phyloP scores from a whole-genome alignment of 2,888 invertebrate genomes.

The Choristoneura rosaceana region DNA sequence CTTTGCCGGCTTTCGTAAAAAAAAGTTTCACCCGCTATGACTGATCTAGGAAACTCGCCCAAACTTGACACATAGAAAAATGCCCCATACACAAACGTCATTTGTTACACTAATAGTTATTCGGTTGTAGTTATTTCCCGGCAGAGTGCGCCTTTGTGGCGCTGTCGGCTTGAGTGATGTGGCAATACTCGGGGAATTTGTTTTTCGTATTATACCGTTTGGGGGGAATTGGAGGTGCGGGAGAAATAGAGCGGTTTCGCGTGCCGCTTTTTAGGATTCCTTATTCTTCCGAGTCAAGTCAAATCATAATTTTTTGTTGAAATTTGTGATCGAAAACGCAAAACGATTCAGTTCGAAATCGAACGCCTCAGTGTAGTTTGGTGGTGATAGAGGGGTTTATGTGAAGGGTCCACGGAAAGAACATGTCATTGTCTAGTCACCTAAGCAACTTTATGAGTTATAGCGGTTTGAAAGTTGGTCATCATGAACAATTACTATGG shows the following conservation, averaged over 20 bases:
- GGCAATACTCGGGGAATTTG: constrained; percentile 23
- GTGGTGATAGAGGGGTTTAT: too few relatives aligned
- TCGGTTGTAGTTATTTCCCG: constrained; percentile 40
- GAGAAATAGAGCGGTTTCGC: not conserved
- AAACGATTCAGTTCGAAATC: too few relatives aligned
- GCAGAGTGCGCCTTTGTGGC: constrained; percentile 42
- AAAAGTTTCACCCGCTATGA: not conserved
- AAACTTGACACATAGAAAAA: constrained; percentile 50
- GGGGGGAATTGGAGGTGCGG: constrained; percentile 3
- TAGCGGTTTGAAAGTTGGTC: too few relatives aligned
- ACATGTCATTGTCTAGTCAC: too few relatives aligned
- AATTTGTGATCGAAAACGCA: too few relatives aligned
- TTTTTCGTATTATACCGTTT: constrained; percentile 20
- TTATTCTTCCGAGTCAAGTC: not conserved
- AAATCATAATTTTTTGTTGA: too few relatives aligned
- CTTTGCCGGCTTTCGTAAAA: too few relatives aligned
- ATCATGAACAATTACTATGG: too few relatives aligned
- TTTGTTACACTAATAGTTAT: constrained; percentile 64
- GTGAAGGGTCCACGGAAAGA: too few relatives aligned
- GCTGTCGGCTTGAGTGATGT: constrained; percentile 40
- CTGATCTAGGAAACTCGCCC: constrained; percentile 23
- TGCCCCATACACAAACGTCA: constrained; percentile 55
- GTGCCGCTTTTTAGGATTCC: not conserved
- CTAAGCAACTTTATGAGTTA: too few relatives aligned
- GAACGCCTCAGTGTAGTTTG: too few relatives aligned